phyloP scores from a whole-genome alignment of 2,888 invertebrate genomes.

The Petrophora chlorosata region DNA sequence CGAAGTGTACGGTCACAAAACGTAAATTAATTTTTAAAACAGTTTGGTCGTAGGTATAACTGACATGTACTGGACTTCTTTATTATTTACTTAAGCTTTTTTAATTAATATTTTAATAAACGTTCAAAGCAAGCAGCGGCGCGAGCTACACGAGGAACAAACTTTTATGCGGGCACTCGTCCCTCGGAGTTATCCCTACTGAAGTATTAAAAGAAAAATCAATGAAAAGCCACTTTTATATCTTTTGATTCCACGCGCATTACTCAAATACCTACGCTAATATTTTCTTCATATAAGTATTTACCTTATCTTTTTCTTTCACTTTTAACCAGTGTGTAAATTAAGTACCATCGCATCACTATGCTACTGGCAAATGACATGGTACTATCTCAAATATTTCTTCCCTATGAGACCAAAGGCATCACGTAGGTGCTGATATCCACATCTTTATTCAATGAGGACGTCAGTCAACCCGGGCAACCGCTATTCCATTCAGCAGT shows the following conservation, averaged over 20 bases:
- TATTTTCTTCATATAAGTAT: too few relatives aligned
- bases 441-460: slow-evolving; percentile 4
- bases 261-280: too few relatives aligned
- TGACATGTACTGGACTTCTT: too few relatives aligned
- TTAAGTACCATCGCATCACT: neutral
- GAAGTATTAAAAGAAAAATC: slow-evolving; percentile 10
- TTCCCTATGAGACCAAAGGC: neutral
- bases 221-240: slow-evolving; percentile 1
- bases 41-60: too few relatives aligned
- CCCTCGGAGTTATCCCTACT: neutral
- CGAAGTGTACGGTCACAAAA: too few relatives aligned
- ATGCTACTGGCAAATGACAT: neutral
- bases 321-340: too few relatives aligned
- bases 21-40: too few relatives aligned
- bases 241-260: neutral
- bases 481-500: neutral
- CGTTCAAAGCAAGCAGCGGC: slow-evolving; percentile 7
- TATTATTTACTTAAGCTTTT: too few relatives aligned
- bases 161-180: slow-evolving; percentile 14
- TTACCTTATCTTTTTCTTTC: neutral
- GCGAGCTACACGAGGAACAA: slow-evolving; percentile 11
- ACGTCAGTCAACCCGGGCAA: slow-evolving; percentile 1
- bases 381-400: neutral
- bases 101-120: slow-evolving; percentile 9
- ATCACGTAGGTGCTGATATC: slow-evolving; percentile 1